Percentiles rank a stretch among this genome's conserved stretches.
Conservation (phyloP, 2,113 vertebrate genomes). For the Callithrix jacchus region DNA sequence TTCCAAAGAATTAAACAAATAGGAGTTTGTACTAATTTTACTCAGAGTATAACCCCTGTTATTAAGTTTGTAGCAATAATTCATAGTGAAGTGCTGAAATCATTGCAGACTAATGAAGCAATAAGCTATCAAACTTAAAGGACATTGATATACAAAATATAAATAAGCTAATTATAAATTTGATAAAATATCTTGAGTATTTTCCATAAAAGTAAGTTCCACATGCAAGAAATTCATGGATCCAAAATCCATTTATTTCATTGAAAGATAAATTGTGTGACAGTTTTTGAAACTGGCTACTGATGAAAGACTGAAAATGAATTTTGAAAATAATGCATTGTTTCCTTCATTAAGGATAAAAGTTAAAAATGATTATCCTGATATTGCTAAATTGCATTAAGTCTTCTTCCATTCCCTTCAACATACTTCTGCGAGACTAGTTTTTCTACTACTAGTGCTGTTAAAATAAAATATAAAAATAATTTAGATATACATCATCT, state of each 20-base stretch:
- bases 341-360: slow-evolving; percentile 8
- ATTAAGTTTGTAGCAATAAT: background rate
- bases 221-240: background rate
- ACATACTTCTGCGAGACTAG: background rate
- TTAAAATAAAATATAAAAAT: slow-evolving; percentile 26
- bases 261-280: background rate
- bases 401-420: background rate
- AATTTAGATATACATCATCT: background rate
- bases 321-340: slow-evolving; percentile 12
- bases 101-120: background rate
- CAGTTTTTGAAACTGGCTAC: background rate
- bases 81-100: background rate
- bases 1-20: slow-evolving; percentile 43
- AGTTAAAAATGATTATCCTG: background rate
- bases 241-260: background rate
- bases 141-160: slow-evolving; percentile 8
- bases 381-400: slow-evolving; percentile 1
- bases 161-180: background rate
- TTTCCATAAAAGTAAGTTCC: slow-evolving; percentile 24
- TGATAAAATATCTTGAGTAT: slow-evolving; percentile 17
- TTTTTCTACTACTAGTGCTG: background rate
- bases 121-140: background rate
- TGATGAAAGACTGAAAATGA: background rate
- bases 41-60: background rate
- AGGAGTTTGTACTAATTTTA: slow-evolving; percentile 21